A percentile compares a stretch with the other conserved stretches of the same genome.
phyloP scores from a whole-genome alignment of 2,888 invertebrate species.

The Drosophila formosana region DNA sequence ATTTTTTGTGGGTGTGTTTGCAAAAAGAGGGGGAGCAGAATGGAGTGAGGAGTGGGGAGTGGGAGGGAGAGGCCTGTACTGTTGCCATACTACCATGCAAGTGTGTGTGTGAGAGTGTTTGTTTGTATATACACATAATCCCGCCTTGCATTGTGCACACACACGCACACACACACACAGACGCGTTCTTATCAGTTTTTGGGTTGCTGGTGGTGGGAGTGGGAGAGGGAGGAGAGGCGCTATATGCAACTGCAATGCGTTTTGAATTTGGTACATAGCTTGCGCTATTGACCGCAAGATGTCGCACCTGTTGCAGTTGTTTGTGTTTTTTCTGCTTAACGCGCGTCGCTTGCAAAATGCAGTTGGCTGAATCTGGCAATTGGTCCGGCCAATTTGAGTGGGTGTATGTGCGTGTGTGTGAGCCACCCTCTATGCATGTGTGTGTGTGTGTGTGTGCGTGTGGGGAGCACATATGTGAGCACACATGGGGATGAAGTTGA shows the following conservation, averaged over 20 bases:
- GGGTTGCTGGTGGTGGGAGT: neutral
- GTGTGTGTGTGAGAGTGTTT: constrained; percentile 1
- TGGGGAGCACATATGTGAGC: constrained; percentile 1
- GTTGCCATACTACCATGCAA: constrained; percentile 36
- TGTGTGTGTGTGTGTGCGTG: constrained; percentile 29
- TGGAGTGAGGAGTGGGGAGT: neutral
- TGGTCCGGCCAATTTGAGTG: constrained; percentile 21
- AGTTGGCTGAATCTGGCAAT: constrained; percentile 28
- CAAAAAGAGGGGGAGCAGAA: constrained; percentile 2
- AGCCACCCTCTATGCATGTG: constrained; percentile 26
- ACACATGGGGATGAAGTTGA: constrained; percentile 48
- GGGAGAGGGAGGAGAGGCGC: neutral
- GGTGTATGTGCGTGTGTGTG: constrained; percentile 11
- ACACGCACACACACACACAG: constrained; percentile 8
- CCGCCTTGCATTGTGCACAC: constrained; percentile 24
- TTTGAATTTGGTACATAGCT: constrained; percentile 11
- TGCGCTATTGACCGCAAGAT: constrained; percentile 33
- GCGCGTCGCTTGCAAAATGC: constrained; percentile 25
- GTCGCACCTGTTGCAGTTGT: constrained; percentile 37
- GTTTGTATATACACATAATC: constrained; percentile 35
- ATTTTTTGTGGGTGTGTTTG: constrained; percentile 19
- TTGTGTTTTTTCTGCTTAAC: neutral
- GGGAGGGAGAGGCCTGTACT: constrained; percentile 19
- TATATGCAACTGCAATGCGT: neutral
- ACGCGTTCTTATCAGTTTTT: constrained; percentile 5